Evolutionary conservation across 2,113 vertebrate species (phyloP).

Genomic region (Indicator indicator): DNA sequence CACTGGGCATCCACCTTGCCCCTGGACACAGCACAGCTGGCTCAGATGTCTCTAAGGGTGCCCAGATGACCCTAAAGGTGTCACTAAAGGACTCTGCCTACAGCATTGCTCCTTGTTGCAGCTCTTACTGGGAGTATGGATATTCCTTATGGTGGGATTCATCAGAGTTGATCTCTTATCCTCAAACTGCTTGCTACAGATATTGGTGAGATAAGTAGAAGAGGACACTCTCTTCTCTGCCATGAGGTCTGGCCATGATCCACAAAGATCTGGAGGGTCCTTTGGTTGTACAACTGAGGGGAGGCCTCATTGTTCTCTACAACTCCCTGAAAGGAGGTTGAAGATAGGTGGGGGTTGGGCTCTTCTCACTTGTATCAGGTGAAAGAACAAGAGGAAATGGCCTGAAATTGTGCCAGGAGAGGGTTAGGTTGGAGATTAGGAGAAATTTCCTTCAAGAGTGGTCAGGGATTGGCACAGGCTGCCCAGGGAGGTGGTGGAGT

Average conservation of each 20-base stretch:
- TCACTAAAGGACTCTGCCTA: no score
- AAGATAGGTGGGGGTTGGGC: no score
- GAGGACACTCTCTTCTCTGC: background rate
- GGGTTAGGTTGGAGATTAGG: no score
- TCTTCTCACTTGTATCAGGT: no score
- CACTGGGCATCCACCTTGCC: fast-evolving
- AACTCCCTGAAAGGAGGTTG: no score
- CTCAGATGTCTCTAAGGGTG: background rate
- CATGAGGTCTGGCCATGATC: background rate
- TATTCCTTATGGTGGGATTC: background rate
- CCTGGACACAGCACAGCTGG: background rate
- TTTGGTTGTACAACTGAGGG: background rate
- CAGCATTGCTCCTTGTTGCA: background rate
- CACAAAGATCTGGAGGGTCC: fast-evolving
- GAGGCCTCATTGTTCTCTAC: no score
- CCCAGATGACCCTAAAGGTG: background rate
- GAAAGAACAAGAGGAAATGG: no score
- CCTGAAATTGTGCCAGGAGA: no score
- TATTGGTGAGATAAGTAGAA: background rate
- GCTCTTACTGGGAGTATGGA: background rate
- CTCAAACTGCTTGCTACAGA: background rate
- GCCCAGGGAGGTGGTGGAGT: no score
- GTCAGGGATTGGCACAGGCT: no score
- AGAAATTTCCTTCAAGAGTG: no score
- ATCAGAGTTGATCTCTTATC: background rate